Evolutionary conservation across 2,888 invertebrate genomes (phyloP), one percentile per base, ranked within the genome.

Genomic region (Aphodius granarius): DNA sequence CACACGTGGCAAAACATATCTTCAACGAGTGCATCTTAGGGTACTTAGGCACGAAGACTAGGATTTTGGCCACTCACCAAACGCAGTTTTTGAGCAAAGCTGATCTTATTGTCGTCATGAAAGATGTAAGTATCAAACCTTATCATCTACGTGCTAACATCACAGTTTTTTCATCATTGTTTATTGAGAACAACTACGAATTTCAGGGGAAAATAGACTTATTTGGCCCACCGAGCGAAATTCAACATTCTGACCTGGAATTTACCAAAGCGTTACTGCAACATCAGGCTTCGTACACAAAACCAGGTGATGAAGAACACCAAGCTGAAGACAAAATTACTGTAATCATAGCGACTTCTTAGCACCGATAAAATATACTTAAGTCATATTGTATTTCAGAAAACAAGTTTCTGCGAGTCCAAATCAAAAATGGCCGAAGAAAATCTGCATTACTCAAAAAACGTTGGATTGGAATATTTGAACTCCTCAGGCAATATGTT

Each of bases 1-100:
- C 93, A 0, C 91, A 92, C 77, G 94, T 95, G n/a, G 92, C 93
- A 0, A 90, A 91, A 75, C 92, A 93, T 84, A 86, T 95, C 4
- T 94, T 94, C 81, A 90, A 94, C 71, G 90, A 93, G 86, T 94
- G 94, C 65, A 92, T 94, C 71, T 86, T 87, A 4, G 86, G 87
- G 4, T 86, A 87, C 73, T 85, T 93, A 77, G 86, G 85, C 73
- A 85, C 88, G 5, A 91, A 91, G 83, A 90, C 91, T 0, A 86
- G 91, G 75, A 89, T 94, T 77, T 87, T 93, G 9, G 91, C 92
- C 43, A 94, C 93, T 0, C 93, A 94, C 86, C 93, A 93, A 83
- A 83, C 92, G 18, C 93, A 94, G 81, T 91, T 90, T 80, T 84
- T 91, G 20, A 88, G 88, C 72, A 83, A 87, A 75, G 90, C 88